phyloP scores from a whole-genome alignment of 2,797 vertebrate genomes.

The Darevskia mixta region DNA sequence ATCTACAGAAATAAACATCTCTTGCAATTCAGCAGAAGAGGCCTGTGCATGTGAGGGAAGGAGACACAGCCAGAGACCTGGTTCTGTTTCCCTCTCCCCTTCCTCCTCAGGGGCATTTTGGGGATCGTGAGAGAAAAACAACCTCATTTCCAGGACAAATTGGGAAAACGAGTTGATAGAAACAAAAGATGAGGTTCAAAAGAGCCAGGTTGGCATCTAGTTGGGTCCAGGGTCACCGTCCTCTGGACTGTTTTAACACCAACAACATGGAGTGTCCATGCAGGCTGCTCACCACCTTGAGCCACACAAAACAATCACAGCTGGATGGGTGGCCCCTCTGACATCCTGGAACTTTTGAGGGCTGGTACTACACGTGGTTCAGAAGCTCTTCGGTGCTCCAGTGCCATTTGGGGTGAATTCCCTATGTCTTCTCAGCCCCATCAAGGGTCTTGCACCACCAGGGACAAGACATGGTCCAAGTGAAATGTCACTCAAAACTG shows the following conservation, averaged over 20 bases:
- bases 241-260: too few species aligned
- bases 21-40: not conserved
- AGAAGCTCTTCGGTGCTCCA: fast-evolving
- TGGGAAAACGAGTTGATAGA: not conserved
- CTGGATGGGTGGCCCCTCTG: too few species aligned
- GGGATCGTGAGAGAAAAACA: not conserved
- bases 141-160: not conserved
- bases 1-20: not conserved
- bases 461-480: too few species aligned
- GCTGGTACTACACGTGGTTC: not conserved
- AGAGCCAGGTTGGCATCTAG: fast-evolving
- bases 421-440: not conserved
- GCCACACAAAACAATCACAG: too few species aligned
- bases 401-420: fast-evolving
- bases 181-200: fast-evolving
- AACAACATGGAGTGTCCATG: not conserved
- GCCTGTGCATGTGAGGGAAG: not conserved
- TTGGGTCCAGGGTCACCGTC: not conserved
- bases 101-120: not conserved
- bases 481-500: too few species aligned
- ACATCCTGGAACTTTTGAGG: too few species aligned
- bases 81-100: not conserved
- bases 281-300: too few species aligned
- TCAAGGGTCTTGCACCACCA: too few species aligned
- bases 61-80: not conserved